Base-by-base conservation (phyloP, 2,113 vertebrate genomes). In the Meleagris gallopavo region DNA sequence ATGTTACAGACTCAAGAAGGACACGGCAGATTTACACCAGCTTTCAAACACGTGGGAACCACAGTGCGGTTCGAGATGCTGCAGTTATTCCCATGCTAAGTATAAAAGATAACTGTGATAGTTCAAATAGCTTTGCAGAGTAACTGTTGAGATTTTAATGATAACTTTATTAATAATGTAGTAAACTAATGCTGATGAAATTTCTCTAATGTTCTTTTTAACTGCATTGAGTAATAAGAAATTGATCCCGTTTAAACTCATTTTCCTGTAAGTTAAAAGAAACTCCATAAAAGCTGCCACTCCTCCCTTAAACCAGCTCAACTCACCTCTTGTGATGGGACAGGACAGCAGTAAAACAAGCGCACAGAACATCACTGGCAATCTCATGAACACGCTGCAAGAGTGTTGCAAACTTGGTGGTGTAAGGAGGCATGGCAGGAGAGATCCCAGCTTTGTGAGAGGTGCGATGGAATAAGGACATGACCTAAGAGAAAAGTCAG, bases 321-420 rank as follows among this genome's bases (percentile, higher is more conserved):
- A 27, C 38, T 43, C 22, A 5, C 13, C 25, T 41, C 32, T 40
- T 1, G 0, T 18, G 32, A 19, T 52, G 13, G 0, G 2, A 14
- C 5, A 36, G 52, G 29, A 52, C 45, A 87, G 57, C 2, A 66
- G 17, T 13, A 40, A 46, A 74, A 75, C 8, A 52, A 10, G 0
- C 34, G 13, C 6, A n/a, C 11, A 3, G 54, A 58, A 22, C 40
- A n/a, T 43, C 30, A 58, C n/a, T 74, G 6, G 27, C 34, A 25
- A 16, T 3, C 36, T 11, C 60, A 36, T 17, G 22, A 62, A 27
- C 8, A 17, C 14, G 10, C 24, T 38, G 22, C 60, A 25, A 38
- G 15, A 38, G 34, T 6, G 36, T 5, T 62, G 60, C 55, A 62
- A 27, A 25, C 15, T 16, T 15, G 22, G 60, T 27, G 34, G 27